Base-by-base conservation (phyloP, 2,113 vertebrate species). In the Vireo altiloquus region DNA sequence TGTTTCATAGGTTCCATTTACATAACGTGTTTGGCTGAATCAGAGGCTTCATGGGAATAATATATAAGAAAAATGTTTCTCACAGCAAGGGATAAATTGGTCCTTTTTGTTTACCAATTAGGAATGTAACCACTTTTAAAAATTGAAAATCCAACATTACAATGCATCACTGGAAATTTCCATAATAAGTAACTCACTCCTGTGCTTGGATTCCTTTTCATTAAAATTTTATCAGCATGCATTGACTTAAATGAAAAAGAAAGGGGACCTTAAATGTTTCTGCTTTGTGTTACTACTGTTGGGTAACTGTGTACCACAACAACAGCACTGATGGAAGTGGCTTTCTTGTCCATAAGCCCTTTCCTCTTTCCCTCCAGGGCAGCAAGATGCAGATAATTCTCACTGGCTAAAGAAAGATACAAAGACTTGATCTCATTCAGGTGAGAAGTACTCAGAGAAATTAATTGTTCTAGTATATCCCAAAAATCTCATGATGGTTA, bases 371-470 rank as follows among this genome's bases (percentile, higher is more conserved):
- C 70, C 42, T 50, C 81, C 71, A 95, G 85, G 95, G 46, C 68
- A 90, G 74, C 40, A 61, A 84, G 90, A 22, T 27, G 49, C 49
- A 80, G 72, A 60, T 66, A 92, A 95, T 74, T 93, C 70, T 52
- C 39, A 39, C 39, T 39, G 59, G 40, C 71, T 95, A 95, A 90
- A 94, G 30, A 84, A 96, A 91, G 93, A 94, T 75, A 87, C 9
- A 23, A 95, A 94, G 79, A 80, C 63, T 95, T 93, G 94, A 96
- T 97, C 87, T 97, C 96, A 93, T 97, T 97, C 95, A 95, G 69
- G 92, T 89, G 96, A 96, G 87, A 94, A 86, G 49, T 64, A 82
- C 46, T 37, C 65, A 49, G 92, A 90, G 94, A 97, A 95, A 96
- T 87, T 85, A 89, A 97, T 87, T 93, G 60, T 87, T 91, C 75